These are phyloP conservation scores for Hypomecis atomaria DNA, from an alignment of 2,888 invertebrate species.

Conservation along the genomic window DNA sequence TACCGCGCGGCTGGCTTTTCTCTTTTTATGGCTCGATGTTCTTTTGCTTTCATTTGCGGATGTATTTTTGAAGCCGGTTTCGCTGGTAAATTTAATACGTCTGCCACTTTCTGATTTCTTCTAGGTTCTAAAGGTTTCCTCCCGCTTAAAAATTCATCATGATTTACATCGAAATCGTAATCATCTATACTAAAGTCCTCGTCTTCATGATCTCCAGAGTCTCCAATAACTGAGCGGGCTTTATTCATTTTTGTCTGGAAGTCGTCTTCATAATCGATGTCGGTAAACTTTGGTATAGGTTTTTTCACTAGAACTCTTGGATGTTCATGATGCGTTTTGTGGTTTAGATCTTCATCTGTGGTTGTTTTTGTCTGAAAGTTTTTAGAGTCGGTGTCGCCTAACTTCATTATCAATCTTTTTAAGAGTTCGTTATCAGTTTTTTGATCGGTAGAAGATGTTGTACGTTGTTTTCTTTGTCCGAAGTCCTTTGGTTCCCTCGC, in stretches of 20 bases:
- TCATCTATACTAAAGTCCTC: conserved; percentile 74
- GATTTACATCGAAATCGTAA: conserved; percentile 74
- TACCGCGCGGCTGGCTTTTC: conserved; percentile 40
- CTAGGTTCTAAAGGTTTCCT: conserved; percentile 69
- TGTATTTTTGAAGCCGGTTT: conserved; percentile 41
- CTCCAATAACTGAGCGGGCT: conserved; percentile 47
- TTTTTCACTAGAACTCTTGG: conserved; percentile 60
- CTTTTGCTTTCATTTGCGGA: conserved; percentile 42
- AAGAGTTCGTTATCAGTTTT: neutral
- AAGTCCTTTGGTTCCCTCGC: conserved; percentile 46
- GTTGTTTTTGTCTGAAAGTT: too few relatives aligned
- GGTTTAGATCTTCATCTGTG: neutral
- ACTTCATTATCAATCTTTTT: neutral
- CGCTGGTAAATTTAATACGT: neutral
- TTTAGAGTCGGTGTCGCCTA: too few relatives aligned
- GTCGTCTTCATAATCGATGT: conserved; percentile 65
- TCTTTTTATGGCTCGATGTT: conserved; percentile 41
- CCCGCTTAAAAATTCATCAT: conserved; percentile 68
- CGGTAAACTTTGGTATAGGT: conserved; percentile 70
- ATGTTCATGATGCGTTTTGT: conserved; percentile 26
- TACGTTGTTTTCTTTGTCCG: conserved; percentile 14
- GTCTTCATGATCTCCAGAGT: conserved; percentile 71
- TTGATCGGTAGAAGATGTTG: neutral
- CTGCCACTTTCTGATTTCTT: conserved; percentile 15
- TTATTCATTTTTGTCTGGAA: conserved; percentile 59